Evolutionary conservation across 92 coral and sea anemone genomes (phyloP), one percentile per base, ranked within the genome.

Genomic region (Umimayanthus chanpuru): DNA sequence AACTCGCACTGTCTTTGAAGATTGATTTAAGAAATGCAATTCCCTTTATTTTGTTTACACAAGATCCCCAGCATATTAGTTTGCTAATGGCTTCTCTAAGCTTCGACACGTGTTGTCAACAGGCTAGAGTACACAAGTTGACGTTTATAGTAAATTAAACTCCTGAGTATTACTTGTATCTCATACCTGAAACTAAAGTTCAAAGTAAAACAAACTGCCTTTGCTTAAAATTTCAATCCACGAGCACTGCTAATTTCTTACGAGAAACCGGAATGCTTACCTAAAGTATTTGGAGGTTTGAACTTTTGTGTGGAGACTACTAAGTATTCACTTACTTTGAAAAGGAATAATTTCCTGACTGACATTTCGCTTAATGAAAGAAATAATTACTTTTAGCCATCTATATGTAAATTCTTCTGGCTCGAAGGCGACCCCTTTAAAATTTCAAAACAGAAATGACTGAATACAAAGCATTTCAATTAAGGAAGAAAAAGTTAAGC

Each of bases 121-220:
- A 71, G 30, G 21, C 47, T 56, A 83, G 77, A 68, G 76, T 83
- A 83, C 78, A 83, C 77, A 83, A 49, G 39, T 20, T 72, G 87
- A 83, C 78, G 87, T 83, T 83, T 83, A 83, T 83, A 83, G 87
- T 83, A 83, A 83, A 83, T 83, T 83, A 83, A 83, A 83, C 78
- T 83, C 47, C 77, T 83, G 18, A 70, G 78, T 83, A 70, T 83
- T 83, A 44, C 87, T 32, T 83, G 78, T 32, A 67, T 26, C 29
- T 53, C 87, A 71, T 25, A 47, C 26, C 78, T 43, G 15, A 8
- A 83, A 47, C 87, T 56, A 83, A 70, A 83, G 77, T 83, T 83
- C 77, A 83, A 71, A 83, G 66, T 67, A 43, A n/a, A 71, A 47
- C 78, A 68, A 68, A 83, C 36, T 83, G 64, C 25, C 76, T 68